Evolutionary conservation across 2,888 invertebrate genomes (phyloP), one percentile per base, ranked within the genome.

Genomic region (Pachliopta kotzebuea): DNA sequence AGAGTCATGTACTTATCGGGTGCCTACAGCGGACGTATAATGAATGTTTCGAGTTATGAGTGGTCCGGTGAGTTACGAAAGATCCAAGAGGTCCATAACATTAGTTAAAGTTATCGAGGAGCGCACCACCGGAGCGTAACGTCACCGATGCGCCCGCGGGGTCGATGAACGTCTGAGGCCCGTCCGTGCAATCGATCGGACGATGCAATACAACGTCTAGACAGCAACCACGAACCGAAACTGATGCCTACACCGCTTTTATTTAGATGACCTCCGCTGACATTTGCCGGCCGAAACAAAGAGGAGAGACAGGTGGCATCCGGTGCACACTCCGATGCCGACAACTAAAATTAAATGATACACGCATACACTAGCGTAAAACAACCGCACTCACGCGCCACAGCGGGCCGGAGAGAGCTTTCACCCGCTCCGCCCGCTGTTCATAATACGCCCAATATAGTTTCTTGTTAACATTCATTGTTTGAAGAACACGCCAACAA

Each of bases 201-300:
- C 90, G 85, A 86, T 87, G 88, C 89, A 88, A 86, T 85, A 77
- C 83, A 85, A 83, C 85, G 90, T 90, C 90, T 90, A 90, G 90
- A 89, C 90, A 81, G 79, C 83, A 85, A 86, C 84, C 86, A 83
- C 81, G 77, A 79, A 82, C 86, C 88, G 77, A 89, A 86, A 83
- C 80, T 79, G 80, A 83, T 81, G 84, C 86, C 84, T 84, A 80
- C 79, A 83, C 73, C 80, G 81, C 84, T 85, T 89, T 85, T 88
- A 90, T 90, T 90, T 90, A 90, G 90, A 90, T 86, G 90, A 90
- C 90, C 90, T 91, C 87, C 75, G 74, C 80, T 88, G 90, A 90
- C 90, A 90, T 91, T 90, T 86, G 84, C 83, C 78, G 82, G 80
- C 80, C 86, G 85, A 89, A 89, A 90, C 90, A 90, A 90, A 90